These are phyloP conservation scores for Cacatua alba DNA, from an alignment of 2,113 vertebrate genomes.

Conservation along the genomic window DNA sequence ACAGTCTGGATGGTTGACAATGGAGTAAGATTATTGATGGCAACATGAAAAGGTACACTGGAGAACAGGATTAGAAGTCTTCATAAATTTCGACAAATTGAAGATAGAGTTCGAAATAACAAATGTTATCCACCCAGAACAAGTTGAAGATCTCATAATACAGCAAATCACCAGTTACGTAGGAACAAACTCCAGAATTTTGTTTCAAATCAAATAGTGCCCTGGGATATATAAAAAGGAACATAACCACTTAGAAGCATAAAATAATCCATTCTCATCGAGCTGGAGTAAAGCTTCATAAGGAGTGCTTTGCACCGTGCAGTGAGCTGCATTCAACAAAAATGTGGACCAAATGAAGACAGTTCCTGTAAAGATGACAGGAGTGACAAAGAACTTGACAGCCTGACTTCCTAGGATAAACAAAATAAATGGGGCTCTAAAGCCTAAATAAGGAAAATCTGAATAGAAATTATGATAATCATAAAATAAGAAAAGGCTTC, in stretches of 20 bases:
- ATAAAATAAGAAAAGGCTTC: not conserved
- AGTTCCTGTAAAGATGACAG: not conserved
- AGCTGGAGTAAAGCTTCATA: not conserved
- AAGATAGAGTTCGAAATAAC: not conserved
- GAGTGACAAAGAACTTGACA: not conserved
- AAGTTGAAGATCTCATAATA: not conserved
- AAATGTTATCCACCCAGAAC: not conserved
- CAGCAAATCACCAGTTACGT: not conserved
- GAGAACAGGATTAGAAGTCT: not conserved
- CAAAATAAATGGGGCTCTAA: not conserved
- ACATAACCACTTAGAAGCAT: not conserved
- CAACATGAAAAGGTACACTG: not conserved
- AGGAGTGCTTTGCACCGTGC: not conserved
- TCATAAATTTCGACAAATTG: not conserved
- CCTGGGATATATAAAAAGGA: not conserved
- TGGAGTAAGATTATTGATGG: not conserved
- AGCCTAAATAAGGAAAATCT: not conserved
- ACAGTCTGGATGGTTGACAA: not conserved
- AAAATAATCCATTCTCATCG: not conserved
- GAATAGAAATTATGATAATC: not conserved
- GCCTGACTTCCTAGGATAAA: not conserved
- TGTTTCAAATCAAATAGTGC: not conserved
- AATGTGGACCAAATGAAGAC: not conserved
- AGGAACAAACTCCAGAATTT: not conserved
- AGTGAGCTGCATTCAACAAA: not conserved